Percentiles rank a stretch among this genome's conserved stretches.
Evolutionary conservation across 1,140 invertebrate species (phyloP).

Genomic region (Neodiprion pinetum): DNA sequence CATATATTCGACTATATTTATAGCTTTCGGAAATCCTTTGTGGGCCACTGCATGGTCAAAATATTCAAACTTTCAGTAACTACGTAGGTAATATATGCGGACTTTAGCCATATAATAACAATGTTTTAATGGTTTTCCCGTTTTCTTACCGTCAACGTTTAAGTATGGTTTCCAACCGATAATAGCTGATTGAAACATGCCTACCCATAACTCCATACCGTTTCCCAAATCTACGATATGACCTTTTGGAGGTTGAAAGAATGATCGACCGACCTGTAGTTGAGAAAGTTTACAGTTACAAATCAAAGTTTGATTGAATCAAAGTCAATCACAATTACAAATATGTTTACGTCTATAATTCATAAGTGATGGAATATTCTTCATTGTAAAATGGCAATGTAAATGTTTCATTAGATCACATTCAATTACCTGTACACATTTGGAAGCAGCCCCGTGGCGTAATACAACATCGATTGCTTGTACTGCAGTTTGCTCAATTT

Average conservation of each 20-base stretch:
- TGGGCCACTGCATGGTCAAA: conserved; percentile 64
- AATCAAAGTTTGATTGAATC: conserved; percentile 16
- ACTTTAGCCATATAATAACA: background rate
- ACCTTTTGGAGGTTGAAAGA: conserved; percentile 58
- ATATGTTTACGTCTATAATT: too few relatives aligned
- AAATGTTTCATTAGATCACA: background rate
- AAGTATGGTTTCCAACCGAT: conserved; percentile 75
- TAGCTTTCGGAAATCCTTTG: conserved; percentile 70
- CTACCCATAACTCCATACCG: conserved; percentile 75
- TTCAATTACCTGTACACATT: conserved; percentile 1
- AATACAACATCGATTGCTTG: conserved; percentile 87
- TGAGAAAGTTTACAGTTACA: conserved; percentile 32
- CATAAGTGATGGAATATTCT: too few relatives aligned
- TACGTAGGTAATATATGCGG: background rate
- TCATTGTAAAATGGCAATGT: background rate
- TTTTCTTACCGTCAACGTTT: conserved; percentile 74
- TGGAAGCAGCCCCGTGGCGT: conserved; percentile 60
- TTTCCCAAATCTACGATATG: conserved; percentile 60
- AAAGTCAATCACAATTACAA: background rate
- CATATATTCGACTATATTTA: conserved; percentile 57
- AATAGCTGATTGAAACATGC: conserved; percentile 77
- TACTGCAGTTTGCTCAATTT: conserved; percentile 66
- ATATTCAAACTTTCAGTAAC: conserved; percentile 17
- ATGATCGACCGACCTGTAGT: conserved; percentile 62
- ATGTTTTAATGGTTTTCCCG: background rate